Conservation (phyloP, 2,888 invertebrate species). For the Selenia dentaria region DNA sequence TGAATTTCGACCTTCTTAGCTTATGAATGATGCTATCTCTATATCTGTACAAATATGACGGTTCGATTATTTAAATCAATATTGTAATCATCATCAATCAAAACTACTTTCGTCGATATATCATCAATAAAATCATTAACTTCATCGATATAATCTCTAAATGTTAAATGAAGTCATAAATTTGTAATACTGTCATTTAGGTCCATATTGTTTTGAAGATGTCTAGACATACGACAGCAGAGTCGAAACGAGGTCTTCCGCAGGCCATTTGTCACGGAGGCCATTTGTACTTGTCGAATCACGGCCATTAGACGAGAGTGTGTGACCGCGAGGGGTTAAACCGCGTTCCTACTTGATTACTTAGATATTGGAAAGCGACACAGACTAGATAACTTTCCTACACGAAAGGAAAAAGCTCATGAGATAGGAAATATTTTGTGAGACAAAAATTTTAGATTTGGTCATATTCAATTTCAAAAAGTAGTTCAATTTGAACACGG, state of each 20-base stretch:
- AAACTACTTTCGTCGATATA: conserved; percentile 23
- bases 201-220: conserved; percentile 64
- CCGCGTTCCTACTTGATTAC: conserved; percentile 63
- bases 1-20: conserved; percentile 49
- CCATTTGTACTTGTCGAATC: conserved; percentile 86
- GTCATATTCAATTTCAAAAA: conserved; percentile 20
- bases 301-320: conserved; percentile 83
- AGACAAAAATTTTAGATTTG: conserved; percentile 37
- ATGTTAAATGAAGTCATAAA: conserved; percentile 29
- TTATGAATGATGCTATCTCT: conserved; percentile 21
- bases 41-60: conserved; percentile 13
- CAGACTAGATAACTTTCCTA: conserved; percentile 47
- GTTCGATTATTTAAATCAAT: conserved; percentile 21
- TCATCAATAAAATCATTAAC: conserved; percentile 30
- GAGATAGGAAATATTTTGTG: conserved; percentile 33
- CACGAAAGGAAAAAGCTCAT: conserved; percentile 21
- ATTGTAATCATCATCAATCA: conserved; percentile 30
- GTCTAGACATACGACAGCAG: conserved; percentile 68
- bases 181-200: conserved; percentile 52
- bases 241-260: conserved; percentile 74
- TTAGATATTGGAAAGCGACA: conserved; percentile 46
- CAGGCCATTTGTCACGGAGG: conserved; percentile 82
- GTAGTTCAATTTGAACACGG: conserved; percentile 52
- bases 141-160: conserved; percentile 27
- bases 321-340: conserved; percentile 79